Conservation (phyloP, 2,797 vertebrate species). For the Euthynnus affinis region DNA sequence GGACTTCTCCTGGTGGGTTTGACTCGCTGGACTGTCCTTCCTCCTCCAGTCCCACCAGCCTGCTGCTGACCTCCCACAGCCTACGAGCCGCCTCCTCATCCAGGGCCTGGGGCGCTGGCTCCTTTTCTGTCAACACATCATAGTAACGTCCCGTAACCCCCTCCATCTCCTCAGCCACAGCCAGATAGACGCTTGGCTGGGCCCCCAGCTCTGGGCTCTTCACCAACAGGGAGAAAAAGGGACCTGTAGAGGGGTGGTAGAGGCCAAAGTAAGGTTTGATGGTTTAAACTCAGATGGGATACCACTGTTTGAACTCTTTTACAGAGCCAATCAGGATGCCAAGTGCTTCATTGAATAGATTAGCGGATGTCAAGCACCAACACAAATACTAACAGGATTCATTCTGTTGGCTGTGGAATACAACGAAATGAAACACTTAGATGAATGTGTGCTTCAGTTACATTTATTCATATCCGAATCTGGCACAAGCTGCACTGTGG, state of each 20-base stretch:
- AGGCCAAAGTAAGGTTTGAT: conserved; percentile 1
- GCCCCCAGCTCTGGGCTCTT: conserved; percentile 89
- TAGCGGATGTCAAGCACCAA: background rate
- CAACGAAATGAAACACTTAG: background rate
- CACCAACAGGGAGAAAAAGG: conserved; percentile 89
- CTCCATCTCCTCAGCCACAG: conserved; percentile 87
- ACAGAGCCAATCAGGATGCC: background rate
- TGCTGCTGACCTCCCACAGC: conserved; percentile 89
- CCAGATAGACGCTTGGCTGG: conserved; percentile 88
- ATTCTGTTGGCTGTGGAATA: background rate
- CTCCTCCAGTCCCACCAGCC: conserved; percentile 85
- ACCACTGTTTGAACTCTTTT: background rate
- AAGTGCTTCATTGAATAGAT: background rate
- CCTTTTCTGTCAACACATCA: conserved; percentile 87
- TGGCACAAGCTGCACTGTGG: background rate
- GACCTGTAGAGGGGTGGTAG: conserved; percentile 76
- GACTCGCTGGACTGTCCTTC: conserved; percentile 33
- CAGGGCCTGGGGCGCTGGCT: conserved; percentile 87
- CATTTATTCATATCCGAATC: background rate
- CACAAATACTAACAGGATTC: background rate
- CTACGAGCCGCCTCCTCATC: conserved; percentile 82
- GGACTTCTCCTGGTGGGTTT: conserved; percentile 36
- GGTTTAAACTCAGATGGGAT: background rate
- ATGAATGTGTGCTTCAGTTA: background rate
- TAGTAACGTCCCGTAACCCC: conserved; percentile 89